Evolutionary conservation across 2,888 invertebrate species (phyloP).

Genomic region (Eugnorisma glareosa): DNA sequence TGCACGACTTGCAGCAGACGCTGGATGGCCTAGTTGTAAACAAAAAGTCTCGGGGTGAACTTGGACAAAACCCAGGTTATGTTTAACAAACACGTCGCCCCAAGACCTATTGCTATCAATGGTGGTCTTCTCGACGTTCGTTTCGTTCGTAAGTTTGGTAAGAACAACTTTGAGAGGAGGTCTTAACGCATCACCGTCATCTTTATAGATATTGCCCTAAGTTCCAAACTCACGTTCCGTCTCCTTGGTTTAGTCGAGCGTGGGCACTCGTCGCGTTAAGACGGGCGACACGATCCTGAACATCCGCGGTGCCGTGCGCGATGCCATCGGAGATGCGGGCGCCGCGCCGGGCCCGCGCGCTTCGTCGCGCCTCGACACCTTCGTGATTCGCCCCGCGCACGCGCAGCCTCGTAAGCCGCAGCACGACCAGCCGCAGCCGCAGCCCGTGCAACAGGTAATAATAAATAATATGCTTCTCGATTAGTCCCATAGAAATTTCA

Average conservation of each 20-base stretch:
- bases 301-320: slow-evolving; percentile 86
- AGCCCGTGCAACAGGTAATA: slow-evolving; percentile 56
- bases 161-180: not conserved
- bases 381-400: slow-evolving; percentile 85
- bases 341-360: slow-evolving; percentile 84
- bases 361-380: slow-evolving; percentile 84
- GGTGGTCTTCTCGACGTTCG: not conserved
- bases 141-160: not conserved
- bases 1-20: not conserved
- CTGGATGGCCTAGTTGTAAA: not conserved
- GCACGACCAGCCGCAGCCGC: slow-evolving; percentile 72
- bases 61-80: not conserved
- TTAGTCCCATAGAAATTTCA: too few species aligned
- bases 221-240: not conserved
- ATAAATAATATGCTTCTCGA: too few species aligned
- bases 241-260: slow-evolving; percentile 25
- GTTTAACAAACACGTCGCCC: not conserved
- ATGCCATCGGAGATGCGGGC: slow-evolving; percentile 87
- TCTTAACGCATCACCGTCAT: not conserved
- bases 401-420: slow-evolving; percentile 66
- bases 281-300: slow-evolving; percentile 88
- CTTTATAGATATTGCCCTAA: not conserved
- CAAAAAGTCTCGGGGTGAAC: not conserved
- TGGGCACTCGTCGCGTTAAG: slow-evolving; percentile 78
- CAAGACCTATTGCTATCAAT: not conserved